Conservation (phyloP, 2,113 vertebrate genomes). For the Tragelaphus buxtoni region DNA sequence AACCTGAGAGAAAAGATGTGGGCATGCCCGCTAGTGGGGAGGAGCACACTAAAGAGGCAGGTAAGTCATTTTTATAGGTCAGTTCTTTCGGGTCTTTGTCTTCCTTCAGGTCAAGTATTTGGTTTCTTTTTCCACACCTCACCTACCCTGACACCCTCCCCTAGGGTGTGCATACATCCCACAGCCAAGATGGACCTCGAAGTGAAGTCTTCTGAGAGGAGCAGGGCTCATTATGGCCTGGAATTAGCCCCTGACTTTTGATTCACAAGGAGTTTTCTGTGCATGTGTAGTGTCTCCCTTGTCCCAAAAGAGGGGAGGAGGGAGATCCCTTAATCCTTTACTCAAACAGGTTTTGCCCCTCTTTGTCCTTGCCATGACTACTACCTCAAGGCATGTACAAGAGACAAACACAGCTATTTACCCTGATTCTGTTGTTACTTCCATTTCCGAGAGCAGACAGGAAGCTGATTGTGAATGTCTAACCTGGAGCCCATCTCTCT, state of each 20-base stretch:
- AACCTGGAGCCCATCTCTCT: neutral
- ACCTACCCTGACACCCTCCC: neutral
- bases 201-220: neutral
- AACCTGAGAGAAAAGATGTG: neutral
- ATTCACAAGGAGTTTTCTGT: neutral
- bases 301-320: neutral
- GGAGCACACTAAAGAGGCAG: neutral
- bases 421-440: neutral
- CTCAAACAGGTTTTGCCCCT: neutral
- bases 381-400: neutral
- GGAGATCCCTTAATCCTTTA: neutral
- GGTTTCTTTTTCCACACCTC: neutral
- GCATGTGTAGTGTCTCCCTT: neutral
- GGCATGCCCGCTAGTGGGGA: neutral
- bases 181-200: neutral
- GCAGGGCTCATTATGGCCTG: neutral
- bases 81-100: neutral
- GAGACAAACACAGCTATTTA: neutral
- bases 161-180: neutral
- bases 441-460: neutral
- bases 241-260: neutral
- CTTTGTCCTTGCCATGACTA: neutral
- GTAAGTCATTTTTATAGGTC: neutral
- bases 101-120: neutral
- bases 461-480: neutral